Evolutionary conservation across 2,113 vertebrate species (phyloP).

Genomic region (Leucoraja erinaceus): DNA sequence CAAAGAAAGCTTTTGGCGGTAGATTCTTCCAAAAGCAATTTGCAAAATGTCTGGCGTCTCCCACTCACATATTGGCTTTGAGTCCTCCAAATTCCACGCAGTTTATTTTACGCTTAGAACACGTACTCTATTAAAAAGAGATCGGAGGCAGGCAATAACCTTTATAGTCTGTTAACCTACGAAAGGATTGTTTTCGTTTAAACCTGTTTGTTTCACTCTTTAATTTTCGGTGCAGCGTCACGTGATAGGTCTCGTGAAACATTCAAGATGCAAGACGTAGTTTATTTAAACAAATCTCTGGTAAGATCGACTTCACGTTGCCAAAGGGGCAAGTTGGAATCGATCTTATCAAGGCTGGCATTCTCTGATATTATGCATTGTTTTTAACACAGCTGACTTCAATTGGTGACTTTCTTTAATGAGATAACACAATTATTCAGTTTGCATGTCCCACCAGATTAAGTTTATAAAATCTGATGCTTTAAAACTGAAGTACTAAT

Average conservation of each 20-base stretch:
- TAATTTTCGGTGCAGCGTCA: not conserved
- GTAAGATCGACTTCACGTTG: constrained; percentile 11
- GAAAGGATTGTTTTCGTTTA: not conserved
- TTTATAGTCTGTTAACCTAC: not conserved
- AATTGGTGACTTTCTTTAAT: not conserved
- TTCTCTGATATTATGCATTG: not conserved
- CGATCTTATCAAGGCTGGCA: not conserved
- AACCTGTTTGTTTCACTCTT: not conserved
- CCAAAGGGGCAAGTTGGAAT: not conserved
- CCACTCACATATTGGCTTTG: not conserved
- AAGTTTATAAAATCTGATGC: no score
- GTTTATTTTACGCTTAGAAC: not conserved
- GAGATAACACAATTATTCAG: not conserved
- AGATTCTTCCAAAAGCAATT: constrained; percentile 25
- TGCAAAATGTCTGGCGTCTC: constrained; percentile 11
- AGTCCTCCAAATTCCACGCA: not conserved
- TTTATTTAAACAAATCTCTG: not conserved
- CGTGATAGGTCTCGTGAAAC: not conserved
- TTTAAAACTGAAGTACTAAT: no score
- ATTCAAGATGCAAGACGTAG: not conserved
- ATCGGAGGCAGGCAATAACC: not conserved
- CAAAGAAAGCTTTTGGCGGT: constrained; percentile 20
- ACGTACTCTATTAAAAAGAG: not conserved
- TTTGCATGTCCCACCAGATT: not conserved
- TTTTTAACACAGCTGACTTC: not conserved